phyloP scores from a whole-genome alignment of 2,113 vertebrate genomes.

The Cromileptes altivelis region DNA sequence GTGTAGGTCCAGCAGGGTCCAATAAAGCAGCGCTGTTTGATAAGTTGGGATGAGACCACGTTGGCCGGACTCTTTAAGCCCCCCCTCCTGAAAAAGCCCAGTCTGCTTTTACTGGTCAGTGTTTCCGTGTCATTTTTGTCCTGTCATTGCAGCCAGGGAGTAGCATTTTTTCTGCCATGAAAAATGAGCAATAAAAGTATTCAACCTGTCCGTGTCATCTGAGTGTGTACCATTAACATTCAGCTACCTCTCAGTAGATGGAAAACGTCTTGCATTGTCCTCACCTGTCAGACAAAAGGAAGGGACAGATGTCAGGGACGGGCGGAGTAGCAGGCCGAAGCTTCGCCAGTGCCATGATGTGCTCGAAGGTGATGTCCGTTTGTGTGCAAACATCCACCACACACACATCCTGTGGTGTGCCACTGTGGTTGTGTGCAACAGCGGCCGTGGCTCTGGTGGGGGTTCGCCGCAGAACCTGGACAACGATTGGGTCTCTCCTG shows the following conservation, averaged over 20 bases:
- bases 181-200: background rate
- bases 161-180: too few species aligned
- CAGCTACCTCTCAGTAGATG: background rate
- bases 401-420: constrained; percentile 81
- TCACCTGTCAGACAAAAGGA: constrained; percentile 96
- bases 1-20: too few species aligned
- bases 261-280: background rate
- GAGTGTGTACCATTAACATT: background rate
- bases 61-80: too few species aligned
- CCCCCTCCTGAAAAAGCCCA: too few species aligned
- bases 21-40: too few species aligned
- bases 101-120: too few species aligned
- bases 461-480: constrained; percentile 90
- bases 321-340: constrained; percentile 92
- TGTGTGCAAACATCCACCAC: constrained; percentile 93
- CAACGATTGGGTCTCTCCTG: constrained; percentile 94
- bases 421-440: constrained; percentile 51
- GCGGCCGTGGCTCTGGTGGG: constrained; percentile 72
- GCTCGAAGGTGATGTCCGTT: constrained; percentile 97
- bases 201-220: background rate
- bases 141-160: too few species aligned
- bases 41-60: too few species aligned
- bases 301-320: constrained; percentile 95
- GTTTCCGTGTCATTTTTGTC: too few species aligned
- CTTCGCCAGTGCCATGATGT: constrained; percentile 95